Evolutionary conservation across 2,797 vertebrate genomes (phyloP), one percentile per base, ranked within the genome.

Genomic region (Mormyrus proboscirostris): DNA sequence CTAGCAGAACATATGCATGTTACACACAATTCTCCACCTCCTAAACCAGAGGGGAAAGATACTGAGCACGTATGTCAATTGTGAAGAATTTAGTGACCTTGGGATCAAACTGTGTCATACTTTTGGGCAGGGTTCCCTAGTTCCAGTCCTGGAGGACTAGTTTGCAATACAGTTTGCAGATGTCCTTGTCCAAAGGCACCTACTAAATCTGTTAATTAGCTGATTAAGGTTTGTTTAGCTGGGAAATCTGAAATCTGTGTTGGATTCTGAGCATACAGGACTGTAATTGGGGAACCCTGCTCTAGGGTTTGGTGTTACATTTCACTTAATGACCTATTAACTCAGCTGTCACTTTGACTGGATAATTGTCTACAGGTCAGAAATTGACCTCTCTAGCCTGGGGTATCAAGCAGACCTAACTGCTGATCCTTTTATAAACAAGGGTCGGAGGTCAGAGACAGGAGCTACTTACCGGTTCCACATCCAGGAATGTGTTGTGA

Each of bases 381-480:
- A 79, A 79, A n/a, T 41, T 14, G 29, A 41, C 73, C 33, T 0
- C 73, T 76, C 7, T 79, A 79, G 41, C 73, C 73, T 19, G 33
- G 38, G 73, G 41, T 84, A 49, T 49, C 19, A 9, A 2, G 44
- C n/a, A 50, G 82, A 22, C 7, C 22, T 49, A 47, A 83, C 9
- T 83, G 49, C 47, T 86, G 83, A 22, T 25, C 8, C 62, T 25
- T 87, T 41, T 10, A 12, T 47, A n/a, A 29, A 25, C 50, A 86
- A 50, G 79, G 73, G 25, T 82, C 3, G 57, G 86, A 49, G 65
- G 79, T 85, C 16, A 86, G 73, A 51, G 22, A 65, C 4, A 14
- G 49, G 22, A 50, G 9, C 25, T 3, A 91, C 97, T 96, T 96
- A 99, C 98, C 89, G 98, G 98, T 91, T 99, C 98, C 82, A 99